Percentiles rank a stretch among this genome's conserved stretches.
Conservation (phyloP, 2,888 invertebrate genomes). For the Morinoia aosen region DNA sequence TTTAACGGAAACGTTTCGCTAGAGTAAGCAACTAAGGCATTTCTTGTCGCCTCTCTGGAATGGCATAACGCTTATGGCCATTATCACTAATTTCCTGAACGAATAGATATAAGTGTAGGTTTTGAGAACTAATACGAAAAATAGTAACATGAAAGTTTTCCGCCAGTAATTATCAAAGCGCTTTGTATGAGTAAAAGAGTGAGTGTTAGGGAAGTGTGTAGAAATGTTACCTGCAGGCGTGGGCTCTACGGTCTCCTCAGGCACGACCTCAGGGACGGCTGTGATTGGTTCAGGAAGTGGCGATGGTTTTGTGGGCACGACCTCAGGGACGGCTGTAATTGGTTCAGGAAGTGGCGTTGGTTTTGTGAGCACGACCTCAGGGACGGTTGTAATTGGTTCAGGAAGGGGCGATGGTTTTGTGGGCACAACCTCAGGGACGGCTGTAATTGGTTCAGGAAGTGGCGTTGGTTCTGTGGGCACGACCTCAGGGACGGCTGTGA, state of each 20-base stretch:
- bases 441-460: neutral
- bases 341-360: neutral
- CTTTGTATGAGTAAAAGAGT: neutral
- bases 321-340: neutral
- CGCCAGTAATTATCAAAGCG: no score
- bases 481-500: neutral
- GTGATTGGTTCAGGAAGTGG: neutral
- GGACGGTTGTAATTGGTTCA: neutral
- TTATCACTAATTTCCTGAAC: no score
- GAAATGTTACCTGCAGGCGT: neutral
- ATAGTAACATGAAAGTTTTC: no score
- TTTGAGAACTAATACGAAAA: no score
- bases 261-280: neutral
- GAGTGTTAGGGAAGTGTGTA: neutral
- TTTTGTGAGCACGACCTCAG: neutral
- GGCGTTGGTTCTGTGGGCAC: neutral
- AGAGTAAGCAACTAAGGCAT: no score
- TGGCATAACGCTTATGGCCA: no score
- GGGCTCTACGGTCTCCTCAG: neutral
- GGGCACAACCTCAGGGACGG: neutral
- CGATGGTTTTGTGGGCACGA: neutral
- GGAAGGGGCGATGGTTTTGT: neutral
- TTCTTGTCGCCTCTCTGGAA: no score
- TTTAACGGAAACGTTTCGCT: no score
- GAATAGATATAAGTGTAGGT: no score